Percentiles rank a stretch among this genome's conserved stretches.
phyloP scores from a whole-genome alignment of 2,113 vertebrate genomes.

The Penelope pileata region DNA sequence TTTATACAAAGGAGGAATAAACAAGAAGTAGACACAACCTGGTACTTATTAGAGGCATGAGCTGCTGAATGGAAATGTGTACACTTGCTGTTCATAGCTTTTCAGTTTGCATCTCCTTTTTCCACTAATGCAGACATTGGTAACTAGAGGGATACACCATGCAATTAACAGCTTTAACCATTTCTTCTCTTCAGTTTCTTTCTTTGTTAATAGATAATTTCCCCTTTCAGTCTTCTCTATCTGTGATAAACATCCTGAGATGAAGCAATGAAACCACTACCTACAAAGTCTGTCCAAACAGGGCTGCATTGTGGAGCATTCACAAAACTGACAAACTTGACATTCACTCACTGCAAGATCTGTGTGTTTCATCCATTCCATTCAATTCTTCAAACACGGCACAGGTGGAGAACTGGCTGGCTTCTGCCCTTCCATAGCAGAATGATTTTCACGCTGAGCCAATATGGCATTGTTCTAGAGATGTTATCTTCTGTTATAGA shows the following conservation, averaged over 20 bases:
- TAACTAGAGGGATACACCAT: background rate
- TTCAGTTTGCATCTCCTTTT: background rate
- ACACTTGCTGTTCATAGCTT: background rate
- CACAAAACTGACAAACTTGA: background rate
- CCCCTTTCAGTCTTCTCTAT: background rate
- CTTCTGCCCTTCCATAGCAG: fast-evolving
- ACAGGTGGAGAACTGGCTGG: background rate
- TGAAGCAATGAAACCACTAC: background rate
- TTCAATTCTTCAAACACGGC: background rate
- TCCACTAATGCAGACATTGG: fast-evolving
- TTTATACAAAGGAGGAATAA: background rate
- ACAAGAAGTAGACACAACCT: background rate
- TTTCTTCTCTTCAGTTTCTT: background rate
- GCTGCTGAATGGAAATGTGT: background rate
- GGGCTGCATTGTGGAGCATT: background rate
- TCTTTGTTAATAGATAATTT: background rate
- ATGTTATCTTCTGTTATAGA: background rate
- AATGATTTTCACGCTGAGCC: background rate
- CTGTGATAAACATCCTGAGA: background rate
- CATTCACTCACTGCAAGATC: background rate
- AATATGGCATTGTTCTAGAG: background rate
- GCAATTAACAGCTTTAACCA: background rate
- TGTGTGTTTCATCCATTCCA: background rate
- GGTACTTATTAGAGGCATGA: background rate
- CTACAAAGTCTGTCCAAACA: background rate